Evolutionary conservation across 2,113 vertebrate species (phyloP).

Genomic region (Verasper variegatus): DNA sequence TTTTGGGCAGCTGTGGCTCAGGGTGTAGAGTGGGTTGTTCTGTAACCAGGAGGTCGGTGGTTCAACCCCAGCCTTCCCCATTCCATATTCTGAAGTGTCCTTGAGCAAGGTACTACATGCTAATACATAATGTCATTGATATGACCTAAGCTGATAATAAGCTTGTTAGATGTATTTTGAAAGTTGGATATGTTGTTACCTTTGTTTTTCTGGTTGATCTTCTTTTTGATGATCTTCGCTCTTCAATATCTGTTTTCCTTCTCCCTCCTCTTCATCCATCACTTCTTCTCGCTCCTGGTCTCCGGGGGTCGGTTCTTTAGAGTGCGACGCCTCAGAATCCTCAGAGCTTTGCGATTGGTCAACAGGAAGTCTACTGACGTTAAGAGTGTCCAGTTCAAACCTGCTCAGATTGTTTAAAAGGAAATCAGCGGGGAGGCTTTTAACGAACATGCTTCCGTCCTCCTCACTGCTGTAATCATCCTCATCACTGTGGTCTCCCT

Average conservation of each 20-base stretch:
- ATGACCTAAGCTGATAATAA: too few relatives aligned
- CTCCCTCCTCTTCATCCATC: neutral
- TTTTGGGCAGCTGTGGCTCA: too few relatives aligned
- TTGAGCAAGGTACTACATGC: too few relatives aligned
- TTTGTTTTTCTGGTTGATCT: constrained; percentile 30
- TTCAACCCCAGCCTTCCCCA: too few relatives aligned
- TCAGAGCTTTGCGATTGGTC: constrained; percentile 7
- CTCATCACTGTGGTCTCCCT: constrained; percentile 26
- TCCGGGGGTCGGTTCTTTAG: neutral
- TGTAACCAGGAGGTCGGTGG: too few relatives aligned
- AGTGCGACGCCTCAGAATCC: neutral
- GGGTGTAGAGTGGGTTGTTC: too few relatives aligned
- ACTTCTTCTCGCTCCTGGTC: neutral
- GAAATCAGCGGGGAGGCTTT: constrained; percentile 74
- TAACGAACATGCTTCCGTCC: constrained; percentile 74
- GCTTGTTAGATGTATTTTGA: too few relatives aligned
- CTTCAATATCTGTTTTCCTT: constrained; percentile 12
- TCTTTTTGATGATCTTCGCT: constrained; percentile 14
- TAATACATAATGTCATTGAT: too few relatives aligned
- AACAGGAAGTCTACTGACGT: neutral
- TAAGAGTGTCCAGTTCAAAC: neutral
- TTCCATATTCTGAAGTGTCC: too few relatives aligned
- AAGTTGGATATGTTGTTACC: neutral
- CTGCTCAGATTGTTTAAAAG: constrained; percentile 35
- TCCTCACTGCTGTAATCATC: constrained; percentile 54